Evolutionary conservation across 1,140 invertebrate species (phyloP).

Genomic region (Kradibia gibbosae): DNA sequence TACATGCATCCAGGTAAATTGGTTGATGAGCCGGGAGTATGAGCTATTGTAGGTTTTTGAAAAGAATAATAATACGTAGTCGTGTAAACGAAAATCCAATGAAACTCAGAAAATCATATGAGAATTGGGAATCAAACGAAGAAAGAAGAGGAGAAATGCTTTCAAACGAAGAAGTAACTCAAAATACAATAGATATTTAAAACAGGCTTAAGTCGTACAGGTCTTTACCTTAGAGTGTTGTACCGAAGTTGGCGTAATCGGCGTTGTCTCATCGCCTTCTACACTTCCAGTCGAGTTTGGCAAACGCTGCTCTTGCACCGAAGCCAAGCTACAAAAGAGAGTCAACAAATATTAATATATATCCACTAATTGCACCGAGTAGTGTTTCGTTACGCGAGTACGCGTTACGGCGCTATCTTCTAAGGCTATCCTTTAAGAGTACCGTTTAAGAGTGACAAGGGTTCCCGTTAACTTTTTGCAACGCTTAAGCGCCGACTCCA

Average conservation of each 20-base stretch:
- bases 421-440: slow-evolving; percentile 52
- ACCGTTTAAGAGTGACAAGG: slow-evolving; percentile 97
- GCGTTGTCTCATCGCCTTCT: slow-evolving; percentile 77
- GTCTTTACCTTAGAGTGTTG: slow-evolving; percentile 78
- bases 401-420: neutral
- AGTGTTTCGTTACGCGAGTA: too few species aligned
- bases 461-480: slow-evolving; percentile 98
- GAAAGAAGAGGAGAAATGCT: neutral
- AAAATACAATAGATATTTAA: neutral
- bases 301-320: slow-evolving; percentile 93
- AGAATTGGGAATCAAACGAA: neutral
- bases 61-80: neutral
- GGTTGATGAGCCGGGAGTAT: neutral
- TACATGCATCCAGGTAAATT: neutral
- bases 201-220: slow-evolving; percentile 23
- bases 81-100: slow-evolving; percentile 1
- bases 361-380: neutral
- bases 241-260: slow-evolving; percentile 78
- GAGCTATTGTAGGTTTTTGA: neutral
- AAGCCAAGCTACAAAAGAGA: slow-evolving; percentile 82
- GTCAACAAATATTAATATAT: neutral
- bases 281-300: slow-evolving; percentile 75
- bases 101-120: neutral
- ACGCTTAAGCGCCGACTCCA: slow-evolving; percentile 90
- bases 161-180: neutral